Base-by-base conservation (phyloP, 2,113 vertebrate species). In the Mobula birostris region DNA sequence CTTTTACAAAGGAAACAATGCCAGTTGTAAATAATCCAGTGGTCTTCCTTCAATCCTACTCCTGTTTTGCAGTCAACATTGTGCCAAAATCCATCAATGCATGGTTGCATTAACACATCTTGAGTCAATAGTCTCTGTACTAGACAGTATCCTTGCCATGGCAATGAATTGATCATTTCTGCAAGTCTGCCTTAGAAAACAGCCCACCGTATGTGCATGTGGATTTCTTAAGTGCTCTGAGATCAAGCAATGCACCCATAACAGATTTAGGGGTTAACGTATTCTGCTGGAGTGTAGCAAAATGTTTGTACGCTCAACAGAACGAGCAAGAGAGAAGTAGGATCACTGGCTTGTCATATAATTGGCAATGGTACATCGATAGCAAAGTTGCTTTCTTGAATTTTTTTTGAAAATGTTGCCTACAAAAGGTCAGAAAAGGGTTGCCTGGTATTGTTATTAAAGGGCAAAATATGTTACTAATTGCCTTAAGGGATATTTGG, bases 401-500 rank as follows among this genome's bases (percentile, higher is more conserved):
- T n/a, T 93, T 93, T 68, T 74, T 70, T 70, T 70, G 24, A 32
- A 24, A 12, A 93, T 93, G 70, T 93, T 74, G 68, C 66, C 36
- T 74, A 76, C 68, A 74, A 74, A 74, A 56, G 91, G 32, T 76
- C 68, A 74, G 32, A 40, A 56, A 93, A 93, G 70, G 70, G 21
- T 93, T 92, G 91, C 91, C 91, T 48, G 32, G 17, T 48, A 48
- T 56, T 48, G 68, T 48, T 74, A 40, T 36, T 70, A 74, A 93
- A 29, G 70, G 91, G 68, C 91, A 93, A 93, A 70, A 40, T 21
- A 40, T 74, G 91, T 93, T 93, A 93, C 66, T 93, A 93, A 93
- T 93, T 94, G 94, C 94, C 96, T 94, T 95, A 96, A 97, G 98
- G 98, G 98, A 98, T 99, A 98, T 98, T 99, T 98, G 98, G 97